Evolutionary conservation across 1,140 invertebrate species (phyloP), one percentile per base, ranked within the genome.

Genomic region (Phortica variegata): DNA sequence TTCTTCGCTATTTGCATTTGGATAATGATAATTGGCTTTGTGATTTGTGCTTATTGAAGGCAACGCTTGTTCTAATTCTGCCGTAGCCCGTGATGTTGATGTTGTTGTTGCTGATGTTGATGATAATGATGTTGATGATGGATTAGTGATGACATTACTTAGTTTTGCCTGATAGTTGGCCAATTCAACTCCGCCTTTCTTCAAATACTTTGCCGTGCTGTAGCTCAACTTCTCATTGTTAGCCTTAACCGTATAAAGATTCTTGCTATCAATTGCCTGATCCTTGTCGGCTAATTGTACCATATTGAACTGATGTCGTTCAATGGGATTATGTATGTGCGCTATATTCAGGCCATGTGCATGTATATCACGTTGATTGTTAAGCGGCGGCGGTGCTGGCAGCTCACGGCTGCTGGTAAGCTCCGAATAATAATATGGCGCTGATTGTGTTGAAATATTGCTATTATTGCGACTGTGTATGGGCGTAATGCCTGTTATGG

Each of bases 391-490:
- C 1, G 59, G 47, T 0, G 51, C 52, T 0, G 66, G 44, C n/a
- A 73, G 9, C 16, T 55, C 53, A 2, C 53, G 44, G n/a, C 43
- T 50, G n/a, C 48, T 55, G 3, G 79, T 81, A n/a, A 91, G 76
- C 74, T 93, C 90, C 0, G 90, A 91, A 75, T 92, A 92, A 63
- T 93, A 93, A 66, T 93, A 91, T 1, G 90, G 90, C 12, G 88
- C 89, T 12, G 82, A 81, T 49, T 84, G 82, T 26, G 81, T 81
- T 16, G 79, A 76, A 2, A 76, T 70, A 33, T 76, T 76, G 43
- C 73, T 76, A 38, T 75, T 75, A 42, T 73, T 75, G 2, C 73
- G 59, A 47, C 73, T 76, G 15, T 76, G 73, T 8, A 68, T 41
- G 0, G 73, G 70, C 5, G 68, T 65, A 12, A 46, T 37, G 33